Base-by-base conservation (phyloP, 2,113 vertebrate species). In the Paratilapia polleni region DNA sequence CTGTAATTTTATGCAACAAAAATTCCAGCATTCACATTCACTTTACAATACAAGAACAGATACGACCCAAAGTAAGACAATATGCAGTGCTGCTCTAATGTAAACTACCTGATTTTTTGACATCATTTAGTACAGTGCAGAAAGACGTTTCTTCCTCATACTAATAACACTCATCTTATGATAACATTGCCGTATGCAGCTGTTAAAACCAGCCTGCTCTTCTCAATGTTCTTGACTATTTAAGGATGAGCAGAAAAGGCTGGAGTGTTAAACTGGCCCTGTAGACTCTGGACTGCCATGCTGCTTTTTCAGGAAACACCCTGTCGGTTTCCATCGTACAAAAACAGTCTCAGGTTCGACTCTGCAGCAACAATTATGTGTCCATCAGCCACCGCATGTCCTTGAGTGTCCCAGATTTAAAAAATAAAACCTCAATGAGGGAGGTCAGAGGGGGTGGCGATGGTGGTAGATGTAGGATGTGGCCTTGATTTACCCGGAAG, bases 401-500 rank as follows among this genome's bases (percentile, higher is more conserved):
- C 91, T 91, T 78, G 85, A 89, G 60, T 41, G 80, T 91, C 88
- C 86, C 77, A 26, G 62, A 13, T 22, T 47, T 5, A 58, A 38
- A 77, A 60, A 78, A 74, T 57, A 22, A 60, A 52, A 62, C 19
- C 76, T 34, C 11, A 19, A 28, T 41, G 85, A 52, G 17, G 58
- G 82, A 73, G 87, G 86, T 86, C 75, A 31, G 88, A 64, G 80
- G 84, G 83, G 77, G 78, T 13, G 74, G 56, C 4, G 36, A 54
- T 5, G 52, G 70, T 13, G 36, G 83, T 1, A 78, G 82, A 73
- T 82, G 84, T 6, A 83, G 87, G 88, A 85, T 88, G 88, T 85
- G 87, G 91, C 92, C 89, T 94, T 15, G 81, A 63, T 74, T 89
- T 78, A 92, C 89, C 86, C 89, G 83, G 88, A 91, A 94, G 84